phyloP scores from a whole-genome alignment of 2,888 invertebrate genomes.

The Philopedon plagiatum region DNA sequence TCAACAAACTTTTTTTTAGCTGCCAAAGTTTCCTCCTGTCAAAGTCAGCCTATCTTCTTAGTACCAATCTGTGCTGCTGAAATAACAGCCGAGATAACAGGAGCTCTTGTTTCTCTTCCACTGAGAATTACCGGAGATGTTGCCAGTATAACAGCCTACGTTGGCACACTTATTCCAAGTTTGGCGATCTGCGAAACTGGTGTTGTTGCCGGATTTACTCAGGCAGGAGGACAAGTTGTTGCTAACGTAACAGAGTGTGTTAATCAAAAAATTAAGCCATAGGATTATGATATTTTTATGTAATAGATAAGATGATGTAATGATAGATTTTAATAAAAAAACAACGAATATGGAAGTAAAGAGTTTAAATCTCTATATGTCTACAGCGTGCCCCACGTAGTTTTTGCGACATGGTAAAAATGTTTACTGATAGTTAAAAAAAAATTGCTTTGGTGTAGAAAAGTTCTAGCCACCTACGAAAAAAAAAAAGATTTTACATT shows the following conservation, averaged over 20 bases:
- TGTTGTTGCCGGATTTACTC: neutral
- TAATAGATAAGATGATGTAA: no score
- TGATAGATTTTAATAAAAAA: no score
- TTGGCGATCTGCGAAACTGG: neutral
- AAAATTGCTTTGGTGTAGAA: no score
- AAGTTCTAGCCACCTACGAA: no score
- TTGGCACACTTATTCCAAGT: neutral
- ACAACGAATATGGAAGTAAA: no score
- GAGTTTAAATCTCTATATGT: no score
- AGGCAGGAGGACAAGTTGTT: neutral
- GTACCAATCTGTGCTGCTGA: neutral
- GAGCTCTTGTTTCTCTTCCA: neutral
- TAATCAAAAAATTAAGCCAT: neutral
- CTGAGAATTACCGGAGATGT: neutral
- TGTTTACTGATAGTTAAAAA: no score
- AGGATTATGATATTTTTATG: no score
- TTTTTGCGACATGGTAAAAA: no score
- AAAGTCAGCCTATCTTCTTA: neutral
- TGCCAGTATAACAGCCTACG: neutral
- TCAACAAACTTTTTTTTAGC: neutral
- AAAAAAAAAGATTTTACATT: no score
- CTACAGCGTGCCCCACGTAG: no score
- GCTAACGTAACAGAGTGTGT: neutral
- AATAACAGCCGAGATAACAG: neutral
- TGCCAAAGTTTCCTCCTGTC: neutral